Base-by-base conservation (phyloP, 2,888 invertebrate genomes). In the Microctonus aethiopoides region DNA sequence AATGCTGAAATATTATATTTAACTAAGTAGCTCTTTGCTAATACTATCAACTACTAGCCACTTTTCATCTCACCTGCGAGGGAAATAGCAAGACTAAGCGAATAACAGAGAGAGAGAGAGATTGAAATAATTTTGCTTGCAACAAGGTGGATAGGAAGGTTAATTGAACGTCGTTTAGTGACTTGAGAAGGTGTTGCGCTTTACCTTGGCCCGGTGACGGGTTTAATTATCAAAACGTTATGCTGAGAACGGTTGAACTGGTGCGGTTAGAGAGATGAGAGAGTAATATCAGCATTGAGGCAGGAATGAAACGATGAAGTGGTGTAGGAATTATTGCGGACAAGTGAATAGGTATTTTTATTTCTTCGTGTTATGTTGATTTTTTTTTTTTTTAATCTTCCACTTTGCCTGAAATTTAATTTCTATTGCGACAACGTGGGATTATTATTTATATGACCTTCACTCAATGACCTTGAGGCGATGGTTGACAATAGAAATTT, bases 131-230 rank as follows among this genome's bases (percentile, higher is more conserved):
- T 67, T 34, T 39, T 34, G 26, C 41, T 36, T 22, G 34, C n/a
- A 57, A 36, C 36, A 54, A 36, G 16, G 54, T 57, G 66, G 65
- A 46, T 51, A 56, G 60, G 62, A 59, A 57, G 67, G 67, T 57
- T 66, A 69, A 69, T 69, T 72, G 63, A 72, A 72, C 57, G 66
- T 57, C 66, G 56, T 67, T 69, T 67, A 68, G 52, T 24, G 62
- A 63, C 41, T 26, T 39, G 64, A 54, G 39, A 41, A 39, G 69
- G 16, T 66, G 61, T 67, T 39, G 56, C 32, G 32, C 10, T 46
- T 64, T 36, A 34, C 64, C 22, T 54, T 41, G 36, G 11, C 60
- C 3, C 16, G 51, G 52, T 62, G 61, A 63, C 63, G 51, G 39
- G 16, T 61, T 68, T 61, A 71, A 65, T 71, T 54, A 56, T 54